Conservation (phyloP, 2,888 invertebrate genomes). For the Plutella xylostella region DNA sequence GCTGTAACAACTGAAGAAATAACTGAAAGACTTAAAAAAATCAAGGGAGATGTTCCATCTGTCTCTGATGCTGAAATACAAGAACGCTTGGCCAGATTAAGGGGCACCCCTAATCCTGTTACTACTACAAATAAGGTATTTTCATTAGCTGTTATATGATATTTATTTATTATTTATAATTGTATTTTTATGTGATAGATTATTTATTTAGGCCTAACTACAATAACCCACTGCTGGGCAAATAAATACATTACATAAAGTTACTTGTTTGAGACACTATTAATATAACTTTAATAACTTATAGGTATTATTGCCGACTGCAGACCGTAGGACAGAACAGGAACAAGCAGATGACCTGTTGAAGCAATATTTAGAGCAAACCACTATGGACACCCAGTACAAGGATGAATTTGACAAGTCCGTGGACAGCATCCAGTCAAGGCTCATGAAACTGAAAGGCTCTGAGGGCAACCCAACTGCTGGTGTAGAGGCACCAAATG, state of each 20-base stretch:
- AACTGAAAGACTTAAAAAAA: slow-evolving; percentile 35
- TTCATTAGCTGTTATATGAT: no score
- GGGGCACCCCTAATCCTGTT: slow-evolving; percentile 56
- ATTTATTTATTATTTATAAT: not conserved
- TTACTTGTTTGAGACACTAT: not conserved
- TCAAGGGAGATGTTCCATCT: slow-evolving; percentile 43
- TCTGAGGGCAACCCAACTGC: slow-evolving; percentile 12
- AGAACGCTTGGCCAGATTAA: slow-evolving; percentile 74
- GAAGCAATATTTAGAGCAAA: slow-evolving; percentile 67
- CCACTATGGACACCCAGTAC: slow-evolving; percentile 53
- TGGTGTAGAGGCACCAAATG: slow-evolving; percentile 14
- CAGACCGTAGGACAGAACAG: slow-evolving; percentile 74
- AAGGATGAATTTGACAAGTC: slow-evolving; percentile 45
- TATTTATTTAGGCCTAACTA: no score
- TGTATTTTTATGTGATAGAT: no score
- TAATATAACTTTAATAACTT: not conserved
- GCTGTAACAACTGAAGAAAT: slow-evolving; percentile 33
- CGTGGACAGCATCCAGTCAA: slow-evolving; percentile 39
- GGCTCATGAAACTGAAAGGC: slow-evolving; percentile 42
- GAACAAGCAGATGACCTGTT: slow-evolving; percentile 80
- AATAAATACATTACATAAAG: not conserved
- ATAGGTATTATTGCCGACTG: slow-evolving; percentile 48
- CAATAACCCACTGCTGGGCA: no score
- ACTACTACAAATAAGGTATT: not conserved
- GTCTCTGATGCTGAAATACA: slow-evolving; percentile 75